These are phyloP conservation scores for Plagodis dolabraria DNA, from an alignment of 2,888 invertebrate genomes.

Conservation along the genomic window DNA sequence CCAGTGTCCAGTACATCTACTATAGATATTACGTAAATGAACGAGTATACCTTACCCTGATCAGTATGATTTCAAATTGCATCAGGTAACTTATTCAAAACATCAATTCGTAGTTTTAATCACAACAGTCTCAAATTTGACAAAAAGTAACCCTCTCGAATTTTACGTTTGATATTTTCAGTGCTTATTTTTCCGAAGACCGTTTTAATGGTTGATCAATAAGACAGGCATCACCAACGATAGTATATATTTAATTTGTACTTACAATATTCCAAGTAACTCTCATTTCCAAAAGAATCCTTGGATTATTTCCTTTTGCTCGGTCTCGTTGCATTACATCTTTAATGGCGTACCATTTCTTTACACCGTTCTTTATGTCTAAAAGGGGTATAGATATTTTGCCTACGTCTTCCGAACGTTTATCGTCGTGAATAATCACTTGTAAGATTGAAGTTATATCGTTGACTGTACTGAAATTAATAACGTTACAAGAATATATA, in stretches of 20 bases:
- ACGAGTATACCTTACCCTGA: no score
- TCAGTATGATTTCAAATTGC: no score
- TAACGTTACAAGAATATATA: background rate
- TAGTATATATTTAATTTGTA: conserved; percentile 20
- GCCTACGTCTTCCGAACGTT: conserved; percentile 97
- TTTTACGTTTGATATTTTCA: no score
- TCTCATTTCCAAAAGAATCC: conserved; percentile 94
- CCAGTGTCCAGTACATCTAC: no score
- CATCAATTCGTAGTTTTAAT: no score
- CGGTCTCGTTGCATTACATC: conserved; percentile 93
- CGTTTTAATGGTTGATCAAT: no score
- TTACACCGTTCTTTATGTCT: conserved; percentile 92
- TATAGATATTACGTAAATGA: no score
- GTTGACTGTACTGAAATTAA: conserved; percentile 87
- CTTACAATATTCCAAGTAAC: conserved; percentile 94
- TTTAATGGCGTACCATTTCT: conserved; percentile 97
- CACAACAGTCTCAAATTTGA: no score
- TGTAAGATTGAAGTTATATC: conserved; percentile 97
- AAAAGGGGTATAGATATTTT: conserved; percentile 94
- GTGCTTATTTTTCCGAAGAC: no score
- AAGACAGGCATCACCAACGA: no score
- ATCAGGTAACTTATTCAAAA: no score
- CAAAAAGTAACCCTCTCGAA: no score
- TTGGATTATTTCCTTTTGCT: conserved; percentile 93
- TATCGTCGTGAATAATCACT: conserved; percentile 97